A percentile compares a stretch with the other conserved stretches of the same genome.
Conservation (phyloP, 2,113 vertebrate genomes). For the Sus scrofa region DNA sequence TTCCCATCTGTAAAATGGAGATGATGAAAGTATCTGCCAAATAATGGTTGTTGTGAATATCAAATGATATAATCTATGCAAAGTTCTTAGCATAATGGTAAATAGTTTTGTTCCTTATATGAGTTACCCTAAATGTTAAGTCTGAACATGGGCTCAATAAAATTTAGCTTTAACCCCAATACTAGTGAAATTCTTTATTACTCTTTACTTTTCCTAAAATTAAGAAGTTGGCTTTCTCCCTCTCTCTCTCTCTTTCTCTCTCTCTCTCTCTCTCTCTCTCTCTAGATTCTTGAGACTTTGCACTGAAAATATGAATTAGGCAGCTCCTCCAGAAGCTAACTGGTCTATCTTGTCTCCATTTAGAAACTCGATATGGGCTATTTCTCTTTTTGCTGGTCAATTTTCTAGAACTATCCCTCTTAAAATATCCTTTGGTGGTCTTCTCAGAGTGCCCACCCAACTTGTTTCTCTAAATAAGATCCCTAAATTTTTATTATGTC, state of each 20-base stretch:
- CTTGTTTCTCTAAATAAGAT: not conserved
- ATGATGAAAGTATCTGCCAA: not conserved
- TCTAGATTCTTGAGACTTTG: not conserved
- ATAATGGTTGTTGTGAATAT: not conserved
- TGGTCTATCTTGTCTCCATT: not conserved
- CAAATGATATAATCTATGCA: not conserved
- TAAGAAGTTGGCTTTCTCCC: not conserved
- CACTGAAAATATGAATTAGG: not conserved
- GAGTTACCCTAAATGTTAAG: not conserved
- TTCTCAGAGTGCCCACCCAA: not conserved
- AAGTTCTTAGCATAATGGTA: not conserved
- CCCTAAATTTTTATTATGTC: not conserved
- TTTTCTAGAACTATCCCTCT: not conserved
- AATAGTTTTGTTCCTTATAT: not conserved
- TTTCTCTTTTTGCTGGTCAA: not conserved
- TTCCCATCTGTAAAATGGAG: not conserved
- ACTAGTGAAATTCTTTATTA: not conserved
- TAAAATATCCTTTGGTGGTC: not conserved
- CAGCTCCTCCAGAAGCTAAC: conserved; percentile 12
- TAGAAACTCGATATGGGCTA: not conserved
- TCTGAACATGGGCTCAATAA: not conserved
- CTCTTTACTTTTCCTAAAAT: not conserved
- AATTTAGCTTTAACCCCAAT: not conserved
- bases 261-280: too few relatives aligned
- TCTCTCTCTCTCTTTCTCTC: too few relatives aligned